Percentiles rank a stretch among this genome's conserved stretches.
Evolutionary conservation across 2,113 vertebrate species (phyloP).

Genomic region (Ceuthmochares aereus): DNA sequence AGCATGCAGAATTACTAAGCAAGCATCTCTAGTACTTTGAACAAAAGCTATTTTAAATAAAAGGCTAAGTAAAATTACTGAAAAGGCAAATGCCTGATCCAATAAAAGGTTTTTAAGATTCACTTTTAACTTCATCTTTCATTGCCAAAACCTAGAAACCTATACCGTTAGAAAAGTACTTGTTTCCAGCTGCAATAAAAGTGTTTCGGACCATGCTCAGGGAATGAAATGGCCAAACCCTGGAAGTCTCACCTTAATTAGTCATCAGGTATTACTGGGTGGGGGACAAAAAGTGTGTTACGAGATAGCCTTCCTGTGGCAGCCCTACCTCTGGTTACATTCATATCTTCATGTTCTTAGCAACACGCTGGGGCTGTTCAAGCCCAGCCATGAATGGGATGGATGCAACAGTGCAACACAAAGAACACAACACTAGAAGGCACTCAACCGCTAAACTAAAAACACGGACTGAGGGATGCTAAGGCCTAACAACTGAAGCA

Average conservation of each 20-base stretch:
- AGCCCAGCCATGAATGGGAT: background rate
- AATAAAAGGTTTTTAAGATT: background rate
- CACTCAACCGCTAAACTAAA: background rate
- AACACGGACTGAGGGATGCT: background rate
- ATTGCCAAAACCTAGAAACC: slow-evolving; percentile 24
- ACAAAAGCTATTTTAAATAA: slow-evolving; percentile 7
- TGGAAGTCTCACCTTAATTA: background rate
- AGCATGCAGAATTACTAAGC: background rate
- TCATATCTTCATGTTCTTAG: background rate
- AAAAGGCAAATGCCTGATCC: background rate
- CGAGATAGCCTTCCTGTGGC: background rate
- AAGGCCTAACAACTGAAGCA: background rate
- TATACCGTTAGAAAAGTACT: background rate
- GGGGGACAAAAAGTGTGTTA: background rate
- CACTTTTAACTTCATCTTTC: background rate
- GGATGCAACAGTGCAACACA: background rate
- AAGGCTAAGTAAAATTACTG: background rate
- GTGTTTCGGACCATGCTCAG: background rate
- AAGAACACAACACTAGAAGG: background rate
- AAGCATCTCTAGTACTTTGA: background rate
- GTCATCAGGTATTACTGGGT: background rate
- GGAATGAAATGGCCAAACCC: background rate
- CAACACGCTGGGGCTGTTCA: background rate
- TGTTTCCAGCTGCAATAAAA: background rate
- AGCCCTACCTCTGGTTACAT: background rate